Percentiles rank a stretch among this genome's conserved stretches.
These are phyloP conservation scores for Megalops cyprinoides DNA, from an alignment of 2,797 vertebrate genomes.

Conservation along the genomic window DNA sequence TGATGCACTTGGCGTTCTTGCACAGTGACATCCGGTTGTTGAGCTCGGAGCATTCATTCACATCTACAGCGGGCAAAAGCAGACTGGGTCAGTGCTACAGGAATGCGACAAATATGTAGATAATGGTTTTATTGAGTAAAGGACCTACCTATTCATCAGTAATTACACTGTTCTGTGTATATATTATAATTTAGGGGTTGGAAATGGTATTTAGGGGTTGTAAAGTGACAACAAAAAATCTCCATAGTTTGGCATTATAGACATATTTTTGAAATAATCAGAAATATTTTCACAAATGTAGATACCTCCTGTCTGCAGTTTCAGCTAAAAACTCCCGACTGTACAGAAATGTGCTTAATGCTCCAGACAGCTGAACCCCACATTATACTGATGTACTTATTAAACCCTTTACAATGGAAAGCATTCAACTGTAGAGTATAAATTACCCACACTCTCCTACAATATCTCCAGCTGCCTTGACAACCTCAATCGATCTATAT, in stretches of 20 bases:
- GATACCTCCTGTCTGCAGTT: background rate
- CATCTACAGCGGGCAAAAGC: conserved; percentile 73
- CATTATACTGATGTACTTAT: background rate
- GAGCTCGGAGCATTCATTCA: conserved; percentile 92
- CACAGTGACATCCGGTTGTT: conserved; percentile 94
- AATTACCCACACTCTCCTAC: background rate
- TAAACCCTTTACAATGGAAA: background rate
- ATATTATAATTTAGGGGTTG: background rate
- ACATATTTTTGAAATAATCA: background rate
- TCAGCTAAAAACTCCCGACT: background rate
- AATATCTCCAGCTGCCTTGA: conserved; percentile 2
- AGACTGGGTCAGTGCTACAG: background rate
- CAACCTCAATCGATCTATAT: background rate
- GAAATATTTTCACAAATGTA: background rate
- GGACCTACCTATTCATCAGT: background rate
- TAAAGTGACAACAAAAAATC: background rate
- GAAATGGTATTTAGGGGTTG: background rate
- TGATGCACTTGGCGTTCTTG: conserved; percentile 94
- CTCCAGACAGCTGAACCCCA: background rate
- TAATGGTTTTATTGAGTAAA: background rate
- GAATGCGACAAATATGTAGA: background rate
- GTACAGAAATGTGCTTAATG: background rate
- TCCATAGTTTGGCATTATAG: too few relatives aligned
- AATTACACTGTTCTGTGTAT: background rate
- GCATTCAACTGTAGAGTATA: background rate